These are phyloP conservation scores for Entomobrya multifasciata DNA, from an alignment of 2,888 invertebrate genomes.

Conservation along the genomic window DNA sequence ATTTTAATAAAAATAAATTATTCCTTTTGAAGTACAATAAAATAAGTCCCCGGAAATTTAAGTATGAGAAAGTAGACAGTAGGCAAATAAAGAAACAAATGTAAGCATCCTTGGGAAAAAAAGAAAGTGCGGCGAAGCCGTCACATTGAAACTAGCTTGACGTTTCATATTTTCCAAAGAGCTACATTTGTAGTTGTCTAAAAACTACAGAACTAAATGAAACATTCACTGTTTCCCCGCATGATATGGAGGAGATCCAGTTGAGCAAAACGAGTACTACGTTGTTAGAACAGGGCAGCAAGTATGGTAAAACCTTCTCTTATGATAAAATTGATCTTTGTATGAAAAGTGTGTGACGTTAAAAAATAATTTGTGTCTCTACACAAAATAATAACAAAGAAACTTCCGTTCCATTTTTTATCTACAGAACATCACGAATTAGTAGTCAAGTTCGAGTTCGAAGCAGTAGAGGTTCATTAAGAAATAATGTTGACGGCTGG, in stretches of 20 bases:
- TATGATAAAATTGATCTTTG: background rate
- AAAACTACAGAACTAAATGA: no score
- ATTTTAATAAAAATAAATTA: no score
- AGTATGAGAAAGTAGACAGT: background rate
- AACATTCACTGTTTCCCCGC: constrained; percentile 2
- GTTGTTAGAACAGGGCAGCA: constrained; percentile 3
- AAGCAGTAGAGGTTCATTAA: background rate
- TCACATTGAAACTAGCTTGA: background rate
- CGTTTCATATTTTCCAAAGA: no score
- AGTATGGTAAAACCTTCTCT: constrained; percentile 55
- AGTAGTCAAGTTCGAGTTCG: no score
- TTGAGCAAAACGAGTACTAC: background rate
- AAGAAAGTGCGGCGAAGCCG: background rate
- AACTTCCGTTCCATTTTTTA: background rate
- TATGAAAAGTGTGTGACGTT: background rate
- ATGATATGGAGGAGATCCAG: constrained; percentile 6
- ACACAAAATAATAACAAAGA: background rate
- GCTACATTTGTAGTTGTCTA: no score
- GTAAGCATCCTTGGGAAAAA: no score
- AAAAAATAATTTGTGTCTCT: background rate
- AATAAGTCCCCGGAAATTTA: no score
- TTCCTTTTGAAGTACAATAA: no score
- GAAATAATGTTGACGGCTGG: constrained; percentile 36
- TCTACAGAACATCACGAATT: background rate
- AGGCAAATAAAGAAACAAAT: background rate